Percentiles rank a stretch among this genome's conserved stretches.
These are phyloP conservation scores for Yponomeuta evonymella DNA, from an alignment of 2,888 invertebrate genomes.

Conservation along the genomic window DNA sequence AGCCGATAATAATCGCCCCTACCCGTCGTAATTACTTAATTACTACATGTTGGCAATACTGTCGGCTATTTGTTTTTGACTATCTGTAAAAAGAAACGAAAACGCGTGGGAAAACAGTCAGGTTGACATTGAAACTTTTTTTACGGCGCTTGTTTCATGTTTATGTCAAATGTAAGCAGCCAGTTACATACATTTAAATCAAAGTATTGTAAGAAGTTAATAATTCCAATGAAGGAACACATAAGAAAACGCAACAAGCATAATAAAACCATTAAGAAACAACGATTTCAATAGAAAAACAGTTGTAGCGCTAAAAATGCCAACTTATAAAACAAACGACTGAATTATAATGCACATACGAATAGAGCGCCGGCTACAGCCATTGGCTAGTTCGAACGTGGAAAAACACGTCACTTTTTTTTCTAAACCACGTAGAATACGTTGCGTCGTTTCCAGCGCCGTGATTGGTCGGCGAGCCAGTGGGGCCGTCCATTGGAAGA, in stretches of 20 bases:
- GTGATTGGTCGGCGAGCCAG: conserved; percentile 50
- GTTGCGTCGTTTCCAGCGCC: conserved; percentile 43
- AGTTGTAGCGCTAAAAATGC: conserved; percentile 35
- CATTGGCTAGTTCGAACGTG: conserved; percentile 61
- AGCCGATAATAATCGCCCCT: conserved; percentile 37
- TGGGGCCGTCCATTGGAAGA: conserved; percentile 57
- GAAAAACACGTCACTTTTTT: conserved; percentile 72
- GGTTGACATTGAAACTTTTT: not conserved
- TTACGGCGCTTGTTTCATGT: not conserved
- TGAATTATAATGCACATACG: conserved; percentile 57
- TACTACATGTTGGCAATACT: conserved; percentile 29
- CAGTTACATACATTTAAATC: not conserved
- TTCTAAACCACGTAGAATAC: conserved; percentile 70
- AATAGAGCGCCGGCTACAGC: conserved; percentile 37
- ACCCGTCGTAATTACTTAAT: conserved; percentile 40
- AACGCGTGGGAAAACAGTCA: conserved; percentile 24
- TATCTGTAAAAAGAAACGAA: conserved; percentile 17
- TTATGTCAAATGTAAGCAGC: not conserved
- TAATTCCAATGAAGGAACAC: not conserved
- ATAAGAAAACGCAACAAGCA: not conserved
- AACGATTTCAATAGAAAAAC: conserved; percentile 10
- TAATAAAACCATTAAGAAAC: conserved; percentile 1
- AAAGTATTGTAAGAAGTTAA: not conserved
- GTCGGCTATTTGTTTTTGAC: conserved; percentile 19
- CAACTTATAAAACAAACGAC: conserved; percentile 37